A percentile compares a stretch with the other conserved stretches of the same genome.
Conservation (phyloP, 1,140 invertebrate species). For the Drosophila pallidifrons region DNA sequence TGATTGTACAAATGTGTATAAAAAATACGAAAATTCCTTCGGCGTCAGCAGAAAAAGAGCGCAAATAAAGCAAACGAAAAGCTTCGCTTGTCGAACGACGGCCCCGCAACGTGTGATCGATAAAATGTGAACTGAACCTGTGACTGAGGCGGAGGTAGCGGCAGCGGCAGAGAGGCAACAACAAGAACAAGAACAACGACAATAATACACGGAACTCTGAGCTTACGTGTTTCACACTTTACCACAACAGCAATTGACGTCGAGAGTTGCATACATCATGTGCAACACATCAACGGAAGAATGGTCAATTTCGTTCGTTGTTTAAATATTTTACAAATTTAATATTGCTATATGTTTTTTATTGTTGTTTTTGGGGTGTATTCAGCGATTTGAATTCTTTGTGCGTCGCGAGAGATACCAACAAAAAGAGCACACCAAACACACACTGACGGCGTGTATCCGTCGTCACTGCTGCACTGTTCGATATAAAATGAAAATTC, state of each 20-base stretch:
- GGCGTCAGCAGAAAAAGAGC: slow-evolving; percentile 34
- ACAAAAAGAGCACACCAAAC: slow-evolving; percentile 40
- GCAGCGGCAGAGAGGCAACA: slow-evolving; percentile 21
- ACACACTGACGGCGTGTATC: slow-evolving; percentile 32
- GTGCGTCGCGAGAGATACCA: slow-evolving; percentile 56
- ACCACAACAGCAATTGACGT: slow-evolving; percentile 30
- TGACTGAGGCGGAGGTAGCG: not conserved
- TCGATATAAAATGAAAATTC: slow-evolving; percentile 82
- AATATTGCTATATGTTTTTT: slow-evolving; percentile 10
- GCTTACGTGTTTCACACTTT: slow-evolving; percentile 51
- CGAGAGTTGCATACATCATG: slow-evolving; percentile 21
- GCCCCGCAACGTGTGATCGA: slow-evolving; percentile 69
- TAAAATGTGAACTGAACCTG: slow-evolving; percentile 56
- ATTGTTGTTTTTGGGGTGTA: slow-evolving; percentile 32
- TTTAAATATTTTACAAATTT: slow-evolving; percentile 11
- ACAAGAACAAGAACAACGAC: slow-evolving; percentile 32
- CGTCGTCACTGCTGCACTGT: slow-evolving; percentile 78
- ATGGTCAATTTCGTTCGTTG: slow-evolving; percentile 4
- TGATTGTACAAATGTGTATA: slow-evolving; percentile 48
- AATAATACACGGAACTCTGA: slow-evolving; percentile 42
- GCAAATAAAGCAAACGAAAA: slow-evolving; percentile 3
- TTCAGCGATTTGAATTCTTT: slow-evolving; percentile 37
- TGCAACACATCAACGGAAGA: slow-evolving; percentile 5
- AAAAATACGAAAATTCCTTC: slow-evolving; percentile 29
- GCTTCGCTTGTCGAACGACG: slow-evolving; percentile 16